Percentiles rank a stretch among this genome's conserved stretches.
phyloP scores from a whole-genome alignment of 2,797 vertebrate species.

The Epinephelus awoara region DNA sequence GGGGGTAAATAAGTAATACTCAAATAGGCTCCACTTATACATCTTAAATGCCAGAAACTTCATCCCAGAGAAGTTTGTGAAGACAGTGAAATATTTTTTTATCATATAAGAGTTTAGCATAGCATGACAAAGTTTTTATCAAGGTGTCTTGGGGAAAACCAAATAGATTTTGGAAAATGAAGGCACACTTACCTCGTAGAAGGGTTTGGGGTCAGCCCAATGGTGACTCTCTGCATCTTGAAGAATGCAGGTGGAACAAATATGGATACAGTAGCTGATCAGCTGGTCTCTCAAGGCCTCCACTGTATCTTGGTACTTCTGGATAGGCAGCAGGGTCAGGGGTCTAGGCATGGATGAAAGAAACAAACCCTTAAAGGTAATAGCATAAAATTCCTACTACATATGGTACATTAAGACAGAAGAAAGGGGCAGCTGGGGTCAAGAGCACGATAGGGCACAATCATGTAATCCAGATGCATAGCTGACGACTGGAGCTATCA shows the following conservation, averaged over 20 bases:
- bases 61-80: not conserved
- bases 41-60: not conserved
- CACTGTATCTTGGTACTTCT: constrained; percentile 90
- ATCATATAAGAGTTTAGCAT: not conserved
- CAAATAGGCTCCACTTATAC: not conserved
- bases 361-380: constrained; percentile 44
- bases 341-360: constrained; percentile 80
- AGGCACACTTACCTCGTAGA: constrained; percentile 92
- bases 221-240: constrained; percentile 96
- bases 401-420: constrained; percentile 21
- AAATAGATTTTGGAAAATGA: not conserved
- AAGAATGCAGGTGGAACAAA: constrained; percentile 92
- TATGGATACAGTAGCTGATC: constrained; percentile 91
- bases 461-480: constrained; percentile 39
- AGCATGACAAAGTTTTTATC: not conserved
- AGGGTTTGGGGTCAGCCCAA: constrained; percentile 94
- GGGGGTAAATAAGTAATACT: constrained; percentile 6
- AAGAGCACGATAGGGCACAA: constrained; percentile 19
- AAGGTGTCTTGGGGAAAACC: not conserved
- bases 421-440: not conserved
- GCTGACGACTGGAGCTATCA: constrained; percentile 49
- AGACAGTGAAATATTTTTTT: not conserved
- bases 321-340: constrained; percentile 89
- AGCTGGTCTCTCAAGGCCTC: constrained; percentile 89
- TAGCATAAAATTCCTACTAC: constrained; percentile 20